Evolutionary conservation across 2,888 invertebrate genomes (phyloP), one percentile per base, ranked within the genome.

Genomic region (Andrena trimmerana): DNA sequence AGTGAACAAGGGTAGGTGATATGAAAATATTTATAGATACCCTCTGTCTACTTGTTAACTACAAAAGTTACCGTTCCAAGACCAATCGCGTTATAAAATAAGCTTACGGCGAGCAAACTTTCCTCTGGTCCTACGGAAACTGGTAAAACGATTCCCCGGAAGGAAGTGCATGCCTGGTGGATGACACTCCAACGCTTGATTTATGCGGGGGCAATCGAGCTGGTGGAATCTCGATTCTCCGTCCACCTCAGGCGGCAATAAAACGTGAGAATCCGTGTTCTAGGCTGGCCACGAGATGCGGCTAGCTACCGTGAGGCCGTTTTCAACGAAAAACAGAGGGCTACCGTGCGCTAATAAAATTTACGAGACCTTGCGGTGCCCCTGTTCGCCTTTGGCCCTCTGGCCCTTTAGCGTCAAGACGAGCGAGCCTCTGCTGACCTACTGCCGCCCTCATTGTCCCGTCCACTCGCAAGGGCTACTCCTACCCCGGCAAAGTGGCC

Each of bases 311-410:
- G 83, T 78, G 8, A 42, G 63, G 73, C 33, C 77, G 20, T 73
- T 66, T 67, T 74, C 70, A 70, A 70, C 8, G 62, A 70, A 60
- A 72, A 62, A 72, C 68, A 24, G 42, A 0, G 5, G 54, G 57
- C 57, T 66, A 7, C 77, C 65, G 73, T 52, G 77, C 36, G 78
- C 83, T 59, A 78, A 83, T 82, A 82, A 84, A 84, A 83, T 84
- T 84, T 84, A 84, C 63, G 83, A 83, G 83, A 71, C 78, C 63
- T 78, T 78, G 83, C 63, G 71, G 83, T 76, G 74, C 16, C 16
- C 63, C 71, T 5, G 24, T 10, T n/a, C 48, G 57, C 59, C 48
- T 42, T 50, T 20, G 31, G 69, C 10, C 36, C 36, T 36, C 13
- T 42, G 48, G 36, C 13, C 27, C 33, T 29, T 75, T 33, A 2